Evolutionary conservation across 2,113 vertebrate species (phyloP).

Genomic region (Mola mola): DNA sequence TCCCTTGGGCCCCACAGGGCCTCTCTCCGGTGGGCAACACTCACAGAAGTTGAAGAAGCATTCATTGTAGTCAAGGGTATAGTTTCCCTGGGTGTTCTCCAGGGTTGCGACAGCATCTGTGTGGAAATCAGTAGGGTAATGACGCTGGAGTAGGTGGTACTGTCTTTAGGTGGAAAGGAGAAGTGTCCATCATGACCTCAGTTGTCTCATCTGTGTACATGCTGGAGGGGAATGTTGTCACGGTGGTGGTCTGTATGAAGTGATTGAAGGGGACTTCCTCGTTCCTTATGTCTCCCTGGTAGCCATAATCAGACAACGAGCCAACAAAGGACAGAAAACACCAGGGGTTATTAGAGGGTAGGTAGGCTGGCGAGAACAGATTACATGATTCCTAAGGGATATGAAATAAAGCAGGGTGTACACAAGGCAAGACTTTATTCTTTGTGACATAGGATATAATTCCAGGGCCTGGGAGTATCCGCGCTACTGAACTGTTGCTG

Average conservation of each 20-base stretch:
- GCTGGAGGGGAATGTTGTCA: conserved; percentile 42
- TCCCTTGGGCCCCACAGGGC: conserved; percentile 82
- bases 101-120: conserved; percentile 77
- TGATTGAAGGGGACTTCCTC: conserved; percentile 12
- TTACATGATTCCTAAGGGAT: conserved; percentile 72
- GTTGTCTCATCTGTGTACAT: conserved; percentile 64
- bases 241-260: conserved; percentile 59
- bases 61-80: conserved; percentile 84
- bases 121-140: conserved; percentile 70
- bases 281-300: conserved; percentile 58
- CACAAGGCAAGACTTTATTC: conserved; percentile 68
- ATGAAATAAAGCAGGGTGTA: conserved; percentile 55
- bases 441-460: conserved; percentile 70
- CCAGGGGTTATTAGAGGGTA: conserved; percentile 54
- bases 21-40: conserved; percentile 85
- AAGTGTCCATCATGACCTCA: conserved; percentile 70
- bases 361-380: conserved; percentile 65
- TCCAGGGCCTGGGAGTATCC: conserved; percentile 21
- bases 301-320: conserved; percentile 35
- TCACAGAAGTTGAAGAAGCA: conserved; percentile 94
- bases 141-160: conserved; percentile 58
- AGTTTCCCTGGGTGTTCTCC: conserved; percentile 78
- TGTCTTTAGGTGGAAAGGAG: conserved; percentile 61
- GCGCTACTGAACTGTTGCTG: conserved; percentile 14
- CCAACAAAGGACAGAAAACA: conserved; percentile 56